Evolutionary conservation across 2,888 invertebrate species (phyloP).

Genomic region (Drosophila buzzatii): DNA sequence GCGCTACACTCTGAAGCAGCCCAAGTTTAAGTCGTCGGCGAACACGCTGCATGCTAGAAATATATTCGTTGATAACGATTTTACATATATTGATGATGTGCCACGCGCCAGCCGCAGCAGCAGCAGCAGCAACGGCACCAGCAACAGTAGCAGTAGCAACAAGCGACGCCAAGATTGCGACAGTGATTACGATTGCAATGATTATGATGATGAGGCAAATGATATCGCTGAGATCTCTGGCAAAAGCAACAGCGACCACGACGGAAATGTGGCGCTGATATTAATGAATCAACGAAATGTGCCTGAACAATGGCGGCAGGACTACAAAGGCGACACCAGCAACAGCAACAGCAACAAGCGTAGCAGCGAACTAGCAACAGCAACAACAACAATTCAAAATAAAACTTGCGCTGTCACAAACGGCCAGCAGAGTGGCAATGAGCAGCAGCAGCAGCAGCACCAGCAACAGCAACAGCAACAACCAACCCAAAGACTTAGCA

Average conservation of each 20-base stretch:
- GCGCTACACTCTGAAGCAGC: conserved; percentile 81
- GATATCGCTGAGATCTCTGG: conserved; percentile 59
- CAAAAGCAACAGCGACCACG: conserved; percentile 51
- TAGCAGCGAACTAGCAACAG: conserved; percentile 43
- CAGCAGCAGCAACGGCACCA: conserved; percentile 46
- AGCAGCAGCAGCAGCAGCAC: conserved; percentile 61
- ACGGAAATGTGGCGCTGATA: conserved; percentile 79
- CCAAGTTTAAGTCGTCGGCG: conserved; percentile 63
- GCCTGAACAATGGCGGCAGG: conserved; percentile 76
- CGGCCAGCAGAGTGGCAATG: conserved; percentile 73
- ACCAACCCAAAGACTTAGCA: conserved; percentile 83
- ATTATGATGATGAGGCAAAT: conserved; percentile 53
- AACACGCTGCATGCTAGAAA: conserved; percentile 80
- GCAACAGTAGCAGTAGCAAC: conserved; percentile 40
- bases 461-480: conserved; percentile 57
- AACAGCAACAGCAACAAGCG: conserved; percentile 51
- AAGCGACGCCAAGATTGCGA: conserved; percentile 68
- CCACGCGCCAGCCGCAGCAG: conserved; percentile 53
- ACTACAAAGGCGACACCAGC: conserved; percentile 66
- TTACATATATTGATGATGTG: conserved; percentile 83
- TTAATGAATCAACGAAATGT: conserved; percentile 80
- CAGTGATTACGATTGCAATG: conserved; percentile 62
- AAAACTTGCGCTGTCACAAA: conserved; percentile 77
- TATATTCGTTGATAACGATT: conserved; percentile 82
- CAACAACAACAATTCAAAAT: conserved; percentile 57